Evolutionary conservation across 2,888 invertebrate species (phyloP).

Genomic region (Spialia ferax): DNA sequence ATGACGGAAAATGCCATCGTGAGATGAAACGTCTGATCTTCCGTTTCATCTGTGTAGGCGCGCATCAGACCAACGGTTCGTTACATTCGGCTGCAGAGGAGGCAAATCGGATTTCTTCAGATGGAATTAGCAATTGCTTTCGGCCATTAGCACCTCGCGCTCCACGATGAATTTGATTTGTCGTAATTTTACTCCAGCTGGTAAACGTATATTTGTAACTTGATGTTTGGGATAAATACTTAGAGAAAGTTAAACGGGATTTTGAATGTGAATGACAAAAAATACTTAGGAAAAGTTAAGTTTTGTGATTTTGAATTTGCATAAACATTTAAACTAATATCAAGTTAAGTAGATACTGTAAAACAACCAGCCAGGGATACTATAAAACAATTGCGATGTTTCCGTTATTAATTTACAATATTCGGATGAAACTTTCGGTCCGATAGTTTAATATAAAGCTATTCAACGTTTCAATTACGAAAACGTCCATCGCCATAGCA

Average conservation of each 20-base stretch:
- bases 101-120: slow-evolving; percentile 71
- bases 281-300: no score
- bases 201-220: background rate
- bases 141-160: slow-evolving; percentile 63
- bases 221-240: background rate
- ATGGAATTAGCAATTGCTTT: slow-evolving; percentile 77
- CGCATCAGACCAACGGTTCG: slow-evolving; percentile 52
- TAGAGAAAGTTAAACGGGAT: background rate
- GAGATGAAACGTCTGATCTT: no score
- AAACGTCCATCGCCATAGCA: background rate
- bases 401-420: no score
- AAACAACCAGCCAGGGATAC: no score
- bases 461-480: background rate
- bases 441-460: no score
- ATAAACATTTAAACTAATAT: no score
- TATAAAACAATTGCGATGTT: no score
- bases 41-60: slow-evolving; percentile 59
- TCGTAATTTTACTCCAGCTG: background rate
- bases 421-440: no score
- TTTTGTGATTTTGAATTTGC: no score
- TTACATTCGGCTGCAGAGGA: slow-evolving; percentile 46
- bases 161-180: slow-evolving; percentile 26
- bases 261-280: no score
- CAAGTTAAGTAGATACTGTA: no score
- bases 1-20: background rate